Evolutionary conservation across 2,797 vertebrate species (phyloP), one percentile per base, ranked within the genome.

Genomic region (Sebastes oblongus): DNA sequence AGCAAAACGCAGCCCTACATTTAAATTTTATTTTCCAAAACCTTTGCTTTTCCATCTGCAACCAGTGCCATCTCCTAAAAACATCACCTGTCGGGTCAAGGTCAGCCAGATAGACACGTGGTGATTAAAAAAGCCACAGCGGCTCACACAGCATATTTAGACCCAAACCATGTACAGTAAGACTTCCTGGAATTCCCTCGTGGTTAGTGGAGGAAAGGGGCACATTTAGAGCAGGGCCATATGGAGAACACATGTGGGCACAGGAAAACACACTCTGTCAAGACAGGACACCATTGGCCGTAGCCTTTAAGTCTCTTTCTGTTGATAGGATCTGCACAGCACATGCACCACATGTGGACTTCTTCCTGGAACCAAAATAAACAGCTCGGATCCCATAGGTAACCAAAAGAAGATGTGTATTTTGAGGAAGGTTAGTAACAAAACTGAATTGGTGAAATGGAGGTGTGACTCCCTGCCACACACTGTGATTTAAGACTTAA

Each of bases 231-330:
- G 34, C 77, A 3, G 50, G 24, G 58, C 86, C 94, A 94, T 91
- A 88, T 93, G 93, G 89, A 75, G 85, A 86, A 75, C 93, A 95
- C 91, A 93, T 94, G 94, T 89, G 81, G 84, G 80, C 86, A 87
- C 77, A 85, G 90, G 84, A 85, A 89, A 88, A 87, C 81, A 84
- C 84, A 79, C 78, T 83, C 72, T 85, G 79, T 82, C 82, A 88
- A 70, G 90, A 84, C 81, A 75, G 78, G 87, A 86, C 90, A 85
- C 83, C 78, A 86, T 84, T 22, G 39, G 83, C 78, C 14, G 9
- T 66, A 72, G 78, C 64, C 68, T 67, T 73, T 34, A 64, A 52
- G 87, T 66, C 66, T 77, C 55, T 80, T 72, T 82, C 72, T 85
- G 78, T 78, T 6, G 70, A 92, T 87, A 82, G 74, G 85, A 87